Percentiles rank a stretch among this genome's conserved stretches.
These are phyloP conservation scores for Catocala fraxini DNA, from an alignment of 2,888 invertebrate species.

Conservation along the genomic window DNA sequence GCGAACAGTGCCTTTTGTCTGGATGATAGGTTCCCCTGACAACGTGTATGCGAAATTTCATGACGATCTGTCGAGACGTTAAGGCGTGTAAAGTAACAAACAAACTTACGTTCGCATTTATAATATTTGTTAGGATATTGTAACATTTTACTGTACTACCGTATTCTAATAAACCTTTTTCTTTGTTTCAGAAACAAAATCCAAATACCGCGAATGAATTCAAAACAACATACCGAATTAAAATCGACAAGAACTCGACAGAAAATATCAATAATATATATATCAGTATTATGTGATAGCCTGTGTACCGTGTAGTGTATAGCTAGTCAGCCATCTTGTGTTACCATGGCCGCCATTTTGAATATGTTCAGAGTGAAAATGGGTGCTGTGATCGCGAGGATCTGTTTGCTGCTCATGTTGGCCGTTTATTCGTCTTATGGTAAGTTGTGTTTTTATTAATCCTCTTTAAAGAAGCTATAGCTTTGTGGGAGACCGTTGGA, in stretches of 20 bases:
- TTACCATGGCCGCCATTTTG: constrained; percentile 73
- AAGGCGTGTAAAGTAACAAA: too few species aligned
- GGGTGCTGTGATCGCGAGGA: constrained; percentile 63
- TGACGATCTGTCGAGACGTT: too few species aligned
- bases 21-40: too few species aligned
- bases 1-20: too few species aligned
- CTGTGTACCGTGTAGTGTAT: constrained; percentile 68
- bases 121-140: too few species aligned
- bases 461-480: too few species aligned
- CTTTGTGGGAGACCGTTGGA: too few species aligned
- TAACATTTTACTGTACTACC: not conserved
- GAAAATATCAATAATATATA: constrained; percentile 52
- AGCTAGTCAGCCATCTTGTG: constrained; percentile 66
- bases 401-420: constrained; percentile 68
- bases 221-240: constrained; percentile 44
- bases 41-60: too few species aligned
- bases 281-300: constrained; percentile 78
- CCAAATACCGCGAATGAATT: constrained; percentile 71
- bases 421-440: constrained; percentile 81
- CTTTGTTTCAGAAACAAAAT: constrained; percentile 61
- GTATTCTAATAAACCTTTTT: constrained; percentile 11
- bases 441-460: constrained; percentile 56
- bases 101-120: too few species aligned
- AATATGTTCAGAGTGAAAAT: constrained; percentile 62
- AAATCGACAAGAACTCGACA: constrained; percentile 52